A percentile compares a stretch with the other conserved stretches of the same genome.
phyloP scores from a whole-genome alignment of 2,888 invertebrate genomes.

The Eristalis arbustorum region DNA sequence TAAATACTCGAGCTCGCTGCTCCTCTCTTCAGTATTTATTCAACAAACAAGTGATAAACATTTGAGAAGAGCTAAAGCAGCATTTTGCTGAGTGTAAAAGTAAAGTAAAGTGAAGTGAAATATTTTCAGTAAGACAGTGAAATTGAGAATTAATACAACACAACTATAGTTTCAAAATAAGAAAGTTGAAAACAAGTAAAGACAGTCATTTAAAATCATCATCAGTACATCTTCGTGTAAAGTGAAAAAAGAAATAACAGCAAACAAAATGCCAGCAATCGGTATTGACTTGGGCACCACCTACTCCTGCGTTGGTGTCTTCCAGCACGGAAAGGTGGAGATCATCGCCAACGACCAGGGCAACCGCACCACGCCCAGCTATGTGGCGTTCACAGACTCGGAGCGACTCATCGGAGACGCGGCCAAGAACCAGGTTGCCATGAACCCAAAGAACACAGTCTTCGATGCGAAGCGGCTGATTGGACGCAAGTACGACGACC shows the following conservation, averaged over 20 bases:
- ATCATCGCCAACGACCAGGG: slow-evolving; percentile 90
- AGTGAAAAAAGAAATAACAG: not conserved
- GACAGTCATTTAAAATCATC: not conserved
- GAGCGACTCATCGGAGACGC: slow-evolving; percentile 90
- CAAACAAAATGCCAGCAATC: slow-evolving; percentile 82
- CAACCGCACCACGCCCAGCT: slow-evolving; percentile 87
- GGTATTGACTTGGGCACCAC: slow-evolving; percentile 93
- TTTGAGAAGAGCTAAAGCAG: not conserved
- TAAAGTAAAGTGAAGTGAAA: not conserved
- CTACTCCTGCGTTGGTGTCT: slow-evolving; percentile 89
- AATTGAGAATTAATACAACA: not conserved
- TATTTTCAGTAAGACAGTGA: not conserved
- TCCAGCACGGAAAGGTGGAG: slow-evolving; percentile 88
- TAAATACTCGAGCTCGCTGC: not conserved
- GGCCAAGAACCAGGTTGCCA: slow-evolving; percentile 89
- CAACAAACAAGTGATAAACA: not conserved
- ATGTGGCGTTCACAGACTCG: slow-evolving; percentile 89
- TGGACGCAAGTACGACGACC: slow-evolving; percentile 92
- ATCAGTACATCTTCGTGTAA: not conserved
- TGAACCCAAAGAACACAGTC: slow-evolving; percentile 92
- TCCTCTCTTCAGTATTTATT: not conserved
- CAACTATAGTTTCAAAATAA: not conserved
- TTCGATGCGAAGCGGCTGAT: slow-evolving; percentile 96
- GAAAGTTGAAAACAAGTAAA: not conserved
- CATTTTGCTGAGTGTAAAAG: not conserved